Base-by-base conservation (phyloP, 2,888 invertebrate species). In the Orgyia antiqua region DNA sequence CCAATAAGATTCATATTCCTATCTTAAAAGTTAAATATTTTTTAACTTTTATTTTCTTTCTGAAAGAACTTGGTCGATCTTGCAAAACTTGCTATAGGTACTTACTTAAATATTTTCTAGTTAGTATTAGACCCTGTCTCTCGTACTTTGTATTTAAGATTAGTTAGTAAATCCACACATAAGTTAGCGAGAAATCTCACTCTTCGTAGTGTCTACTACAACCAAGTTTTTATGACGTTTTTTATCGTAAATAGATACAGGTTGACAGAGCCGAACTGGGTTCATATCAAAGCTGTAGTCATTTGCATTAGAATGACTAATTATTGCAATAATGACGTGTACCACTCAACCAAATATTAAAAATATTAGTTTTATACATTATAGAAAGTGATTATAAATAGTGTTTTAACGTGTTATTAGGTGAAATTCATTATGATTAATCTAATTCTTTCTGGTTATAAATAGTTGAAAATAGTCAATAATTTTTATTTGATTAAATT, bases 131-230 rank as follows among this genome's bases (percentile, higher is more conserved):
- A n/a, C n/a, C n/a, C n/a, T n/a, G n/a, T n/a, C n/a, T n/a, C n/a
- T n/a, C n/a, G n/a, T n/a, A n/a, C n/a, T n/a, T n/a, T n/a, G n/a
- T n/a, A n/a, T n/a, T n/a, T n/a, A n/a, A n/a, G n/a, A n/a, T n/a
- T n/a, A n/a, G n/a, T 55, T 54, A 42, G 42, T 50, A 43, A 68
- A 68, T 69, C 58, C n/a, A 59, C 61, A 68, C 61, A 66, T 55
- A 51, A 51, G 55, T 60, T 65, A 68, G 67, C 69, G 73, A 69
- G 74, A 74, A 74, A 68, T 65, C 66, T 71, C 54, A 53, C 59
- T 58, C 61, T n/a, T 62, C 41, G 45, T 45, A 40, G 36, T 46
- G 45, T 68, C 65, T 57, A 55, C 47, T 56, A 50, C 52, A 55
- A 58, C 55, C 53, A 43, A 58, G 65, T 74, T 76, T 74, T 76